Evolutionary conservation across 1,140 invertebrate genomes (phyloP), one percentile per base, ranked within the genome.

Genomic region (Thaumatotibia leucotreta): DNA sequence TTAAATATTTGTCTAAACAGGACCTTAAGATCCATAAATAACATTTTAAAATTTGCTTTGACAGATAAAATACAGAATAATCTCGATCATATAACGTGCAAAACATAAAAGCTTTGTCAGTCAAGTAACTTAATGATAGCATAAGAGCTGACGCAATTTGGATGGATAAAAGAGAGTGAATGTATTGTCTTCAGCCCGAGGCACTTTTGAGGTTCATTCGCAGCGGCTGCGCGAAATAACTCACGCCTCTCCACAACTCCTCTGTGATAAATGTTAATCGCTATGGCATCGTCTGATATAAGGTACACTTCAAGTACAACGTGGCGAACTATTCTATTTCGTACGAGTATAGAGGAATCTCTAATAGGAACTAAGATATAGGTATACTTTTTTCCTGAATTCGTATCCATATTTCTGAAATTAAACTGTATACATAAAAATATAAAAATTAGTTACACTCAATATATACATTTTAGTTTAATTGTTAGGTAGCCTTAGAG

Each of bases 121-220:
- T 71, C 63, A 74, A 70, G 68, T 62, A 52, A 72, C 66, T 72
- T 72, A 79, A 77, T 75, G 77, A 66, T 72, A 72, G 66, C 65
- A 73, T 72, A 73, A 76, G 72, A 64, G 70, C 68, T 61, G 69
- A n/a, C 69, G 71, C 73, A 74, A 77, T 77, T 77, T 75, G 64
- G 50, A 45, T 35, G 67, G 68, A 75, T 75, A 74, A 77, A 70
- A 73, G 72, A 64, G 69, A 62, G 52, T 14, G 68, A 52, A 64
- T 71, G 72, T 73, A 73, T 76, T 78, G 69, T 78, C 69, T 75
- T 69, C 11, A 31, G 70, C 52, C 58, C 1, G 22, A 31, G 66
- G 63, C 66, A 35, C 24, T 58, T 27, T 14, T 14, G 23, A 27
- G 52, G 52, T 24, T 58, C 52, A 14, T 58, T 58, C 23, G 23